Evolutionary conservation across 2,113 vertebrate genomes (phyloP).

Genomic region (Arizona elegans): DNA sequence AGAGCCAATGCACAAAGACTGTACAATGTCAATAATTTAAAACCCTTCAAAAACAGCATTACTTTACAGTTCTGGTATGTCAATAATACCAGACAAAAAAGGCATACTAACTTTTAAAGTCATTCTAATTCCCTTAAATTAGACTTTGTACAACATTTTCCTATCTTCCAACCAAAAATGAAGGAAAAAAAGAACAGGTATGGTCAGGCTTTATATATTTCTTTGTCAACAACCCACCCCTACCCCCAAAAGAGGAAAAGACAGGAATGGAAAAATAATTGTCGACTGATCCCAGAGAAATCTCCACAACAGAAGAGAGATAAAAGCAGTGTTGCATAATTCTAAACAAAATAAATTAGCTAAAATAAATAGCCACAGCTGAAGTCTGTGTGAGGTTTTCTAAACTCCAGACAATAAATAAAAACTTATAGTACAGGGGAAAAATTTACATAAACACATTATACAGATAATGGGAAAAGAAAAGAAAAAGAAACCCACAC

Average conservation of each 20-base stretch:
- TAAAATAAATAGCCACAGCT: slow-evolving; percentile 94
- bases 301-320: slow-evolving; percentile 66
- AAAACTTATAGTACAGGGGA: slow-evolving; percentile 75
- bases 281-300: slow-evolving; percentile 74
- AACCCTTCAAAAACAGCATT: slow-evolving; percentile 69
- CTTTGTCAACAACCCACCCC: neutral
- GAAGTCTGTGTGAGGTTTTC: slow-evolving; percentile 76
- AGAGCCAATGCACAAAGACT: slow-evolving; percentile 80
- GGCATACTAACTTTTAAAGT: slow-evolving; percentile 71
- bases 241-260: slow-evolving; percentile 23
- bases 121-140: slow-evolving; percentile 85
- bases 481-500: neutral
- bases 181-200: slow-evolving; percentile 42
- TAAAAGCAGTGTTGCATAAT: slow-evolving; percentile 64
- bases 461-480: slow-evolving; percentile 80
- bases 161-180: slow-evolving; percentile 65
- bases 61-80: slow-evolving; percentile 73
- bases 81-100: slow-evolving; percentile 68
- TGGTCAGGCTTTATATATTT: slow-evolving; percentile 43
- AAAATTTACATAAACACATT: slow-evolving; percentile 72
- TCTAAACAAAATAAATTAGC: slow-evolving; percentile 86
- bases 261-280: slow-evolving; percentile 78
- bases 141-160: slow-evolving; percentile 84
- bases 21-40: slow-evolving; percentile 83
- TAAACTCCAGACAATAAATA: slow-evolving; percentile 87